Conservation (phyloP, 2,797 vertebrate genomes). For the Catostomus latipinnis region DNA sequence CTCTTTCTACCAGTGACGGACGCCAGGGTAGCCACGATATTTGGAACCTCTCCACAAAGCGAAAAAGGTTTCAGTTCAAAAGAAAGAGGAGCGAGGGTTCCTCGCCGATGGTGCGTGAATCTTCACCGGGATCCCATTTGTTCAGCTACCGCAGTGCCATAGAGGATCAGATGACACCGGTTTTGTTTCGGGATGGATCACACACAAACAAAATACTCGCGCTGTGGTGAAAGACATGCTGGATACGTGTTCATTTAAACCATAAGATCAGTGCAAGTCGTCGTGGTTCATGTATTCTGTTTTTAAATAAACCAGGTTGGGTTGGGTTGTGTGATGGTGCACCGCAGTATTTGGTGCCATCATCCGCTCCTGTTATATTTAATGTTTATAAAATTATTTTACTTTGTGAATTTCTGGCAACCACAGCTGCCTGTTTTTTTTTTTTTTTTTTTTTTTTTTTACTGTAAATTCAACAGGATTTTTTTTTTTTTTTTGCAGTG, state of each 20-base stretch:
- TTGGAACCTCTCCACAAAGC: conserved; percentile 25
- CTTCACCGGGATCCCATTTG: conserved; percentile 29
- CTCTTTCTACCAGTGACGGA: conserved; percentile 26
- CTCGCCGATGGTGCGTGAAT: conserved; percentile 30
- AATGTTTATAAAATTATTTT: no score
- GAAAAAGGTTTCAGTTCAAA: conserved; percentile 15
- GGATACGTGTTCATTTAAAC: not conserved
- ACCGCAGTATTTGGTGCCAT: conserved; percentile 16
- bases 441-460: no score
- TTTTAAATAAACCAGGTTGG: not conserved
- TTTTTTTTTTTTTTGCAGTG: no score
- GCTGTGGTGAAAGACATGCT: conserved; percentile 67
- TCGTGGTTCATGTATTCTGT: not conserved
- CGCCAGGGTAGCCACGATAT: conserved; percentile 39
- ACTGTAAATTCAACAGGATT: no score
- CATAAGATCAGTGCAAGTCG: conserved; percentile 1
- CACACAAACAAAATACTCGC: conserved; percentile 56
- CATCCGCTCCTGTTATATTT: not conserved
- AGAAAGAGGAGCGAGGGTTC: conserved; percentile 20
- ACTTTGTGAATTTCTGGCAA: no score
- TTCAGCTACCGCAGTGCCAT: conserved; percentile 63
- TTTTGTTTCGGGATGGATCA: conserved; percentile 67
- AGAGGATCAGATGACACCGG: conserved; percentile 78
- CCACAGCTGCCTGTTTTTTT: no score
- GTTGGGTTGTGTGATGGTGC: not conserved